Evolutionary conservation across 2,113 vertebrate species (phyloP).

Genomic region (Psophia crepitans): DNA sequence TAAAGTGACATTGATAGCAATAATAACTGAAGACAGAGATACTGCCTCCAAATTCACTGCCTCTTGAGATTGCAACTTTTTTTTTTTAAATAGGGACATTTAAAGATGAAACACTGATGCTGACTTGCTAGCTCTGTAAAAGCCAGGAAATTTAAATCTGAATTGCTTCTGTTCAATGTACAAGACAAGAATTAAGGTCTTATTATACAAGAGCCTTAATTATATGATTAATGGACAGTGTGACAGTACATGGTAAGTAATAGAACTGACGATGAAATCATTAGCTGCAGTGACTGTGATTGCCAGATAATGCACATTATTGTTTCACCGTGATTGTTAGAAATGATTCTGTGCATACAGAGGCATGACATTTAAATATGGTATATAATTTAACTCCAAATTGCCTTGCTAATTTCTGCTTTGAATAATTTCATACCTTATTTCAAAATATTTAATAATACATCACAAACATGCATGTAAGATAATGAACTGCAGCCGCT

Average conservation of each 20-base stretch:
- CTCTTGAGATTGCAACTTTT: neutral
- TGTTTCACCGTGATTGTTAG: neutral
- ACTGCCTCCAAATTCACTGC: neutral
- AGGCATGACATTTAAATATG: conserved; percentile 2
- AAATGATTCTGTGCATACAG: neutral
- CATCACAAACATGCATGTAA: neutral
- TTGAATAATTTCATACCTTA: neutral
- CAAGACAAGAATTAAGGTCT: conserved; percentile 12
- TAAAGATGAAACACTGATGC: neutral
- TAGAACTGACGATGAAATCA: neutral
- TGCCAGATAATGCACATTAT: neutral
- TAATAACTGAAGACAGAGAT: neutral
- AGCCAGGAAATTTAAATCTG: neutral
- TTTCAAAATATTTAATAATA: neutral
- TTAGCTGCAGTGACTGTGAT: neutral
- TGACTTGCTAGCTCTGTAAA: neutral
- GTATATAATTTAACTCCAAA: neutral
- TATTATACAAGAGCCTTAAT: conserved; percentile 15
- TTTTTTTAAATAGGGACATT: neutral
- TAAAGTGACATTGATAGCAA: neutral
- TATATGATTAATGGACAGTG: conserved; percentile 42
- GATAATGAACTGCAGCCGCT: neutral
- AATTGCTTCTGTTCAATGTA: neutral
- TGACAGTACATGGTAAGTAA: conserved; percentile 6
- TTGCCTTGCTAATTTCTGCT: neutral